Evolutionary conservation across 2,113 vertebrate species (phyloP).

Genomic region (Phainopepla nitens): DNA sequence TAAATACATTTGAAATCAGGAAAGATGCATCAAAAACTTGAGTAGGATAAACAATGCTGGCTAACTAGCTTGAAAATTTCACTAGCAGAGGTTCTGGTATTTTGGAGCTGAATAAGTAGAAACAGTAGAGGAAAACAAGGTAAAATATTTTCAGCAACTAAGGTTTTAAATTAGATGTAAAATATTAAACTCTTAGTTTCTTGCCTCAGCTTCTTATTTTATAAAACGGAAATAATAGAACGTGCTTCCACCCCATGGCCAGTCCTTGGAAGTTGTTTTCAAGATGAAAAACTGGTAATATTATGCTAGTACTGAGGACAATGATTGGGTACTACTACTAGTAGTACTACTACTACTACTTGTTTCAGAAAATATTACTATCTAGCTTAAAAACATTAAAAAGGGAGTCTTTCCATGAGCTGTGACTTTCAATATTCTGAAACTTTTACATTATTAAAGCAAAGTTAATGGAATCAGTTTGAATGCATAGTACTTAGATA

Average conservation of each 20-base stretch:
- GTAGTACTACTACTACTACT: too few relatives aligned
- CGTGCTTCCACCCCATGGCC: background rate
- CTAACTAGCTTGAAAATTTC: background rate
- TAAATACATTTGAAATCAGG: background rate
- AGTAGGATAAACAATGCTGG: background rate
- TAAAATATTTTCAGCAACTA: background rate
- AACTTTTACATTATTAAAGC: background rate
- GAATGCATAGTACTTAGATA: background rate
- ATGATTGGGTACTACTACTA: background rate
- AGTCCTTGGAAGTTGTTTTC: background rate
- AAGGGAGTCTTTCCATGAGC: background rate
- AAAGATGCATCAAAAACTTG: background rate
- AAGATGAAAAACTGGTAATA: background rate
- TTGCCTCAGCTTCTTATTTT: background rate
- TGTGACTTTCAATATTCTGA: background rate
- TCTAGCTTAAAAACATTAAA: background rate
- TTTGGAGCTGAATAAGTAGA: background rate
- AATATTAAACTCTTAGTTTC: background rate
- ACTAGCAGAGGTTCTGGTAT: background rate
- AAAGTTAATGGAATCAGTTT: background rate
- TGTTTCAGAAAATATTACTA: background rate
- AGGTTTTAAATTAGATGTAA: background rate
- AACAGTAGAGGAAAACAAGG: background rate
- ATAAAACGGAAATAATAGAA: background rate
- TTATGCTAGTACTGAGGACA: background rate